Conservation (phyloP, 2,113 vertebrate species). For the Prinia subflava region DNA sequence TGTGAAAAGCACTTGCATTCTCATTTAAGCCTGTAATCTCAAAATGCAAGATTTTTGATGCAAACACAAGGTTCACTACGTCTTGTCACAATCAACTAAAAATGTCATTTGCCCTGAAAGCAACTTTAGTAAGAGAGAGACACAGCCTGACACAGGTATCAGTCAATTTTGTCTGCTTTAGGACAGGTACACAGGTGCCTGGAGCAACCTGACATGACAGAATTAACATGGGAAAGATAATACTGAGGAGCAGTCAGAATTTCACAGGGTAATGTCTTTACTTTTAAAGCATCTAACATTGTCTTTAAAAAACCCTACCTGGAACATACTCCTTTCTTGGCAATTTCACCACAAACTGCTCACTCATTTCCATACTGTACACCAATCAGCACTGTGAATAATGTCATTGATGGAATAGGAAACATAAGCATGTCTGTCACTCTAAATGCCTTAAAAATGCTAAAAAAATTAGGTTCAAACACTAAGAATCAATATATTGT, state of each 20-base stretch:
- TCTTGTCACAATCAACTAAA: background rate
- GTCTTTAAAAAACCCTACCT: background rate
- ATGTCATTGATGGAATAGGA: background rate
- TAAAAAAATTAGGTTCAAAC: background rate
- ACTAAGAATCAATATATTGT: constrained; percentile 44
- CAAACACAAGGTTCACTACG: background rate
- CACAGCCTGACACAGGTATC: accelerated
- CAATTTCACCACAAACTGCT: background rate
- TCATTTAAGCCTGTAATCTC: background rate
- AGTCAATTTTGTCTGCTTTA: background rate
- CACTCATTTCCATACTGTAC: background rate
- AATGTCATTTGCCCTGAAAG: background rate
- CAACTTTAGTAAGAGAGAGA: background rate
- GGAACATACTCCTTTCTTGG: background rate
- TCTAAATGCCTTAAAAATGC: constrained; percentile 18
- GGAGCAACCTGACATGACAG: background rate
- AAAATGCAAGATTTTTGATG: background rate
- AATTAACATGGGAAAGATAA: background rate
- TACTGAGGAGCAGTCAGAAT: background rate
- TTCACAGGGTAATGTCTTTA: background rate
- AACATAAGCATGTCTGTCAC: background rate
- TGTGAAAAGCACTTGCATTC: background rate
- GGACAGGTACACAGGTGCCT: background rate
- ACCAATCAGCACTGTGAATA: background rate
- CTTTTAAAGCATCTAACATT: background rate